phyloP scores from a whole-genome alignment of 2,888 invertebrate species.

The Conus canariensis region DNA sequence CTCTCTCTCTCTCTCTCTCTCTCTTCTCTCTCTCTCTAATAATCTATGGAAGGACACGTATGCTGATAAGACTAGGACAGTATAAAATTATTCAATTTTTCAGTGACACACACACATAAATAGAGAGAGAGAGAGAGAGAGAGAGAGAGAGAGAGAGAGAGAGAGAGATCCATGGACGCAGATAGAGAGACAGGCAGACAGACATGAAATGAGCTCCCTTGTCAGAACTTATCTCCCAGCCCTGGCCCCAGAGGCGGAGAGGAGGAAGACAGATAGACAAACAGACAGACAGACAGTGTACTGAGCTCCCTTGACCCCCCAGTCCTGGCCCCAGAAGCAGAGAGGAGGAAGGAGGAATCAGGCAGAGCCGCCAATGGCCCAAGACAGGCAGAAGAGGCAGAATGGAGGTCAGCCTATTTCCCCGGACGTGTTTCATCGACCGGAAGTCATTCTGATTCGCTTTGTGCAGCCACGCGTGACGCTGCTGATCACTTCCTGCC shows the following conservation, averaged over 20 bases:
- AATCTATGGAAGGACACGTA: no score
- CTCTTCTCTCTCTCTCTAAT: no score
- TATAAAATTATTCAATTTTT: no score
- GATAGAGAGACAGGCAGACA: background rate
- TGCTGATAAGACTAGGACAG: no score
- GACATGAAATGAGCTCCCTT: background rate
- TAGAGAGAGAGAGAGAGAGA: background rate
- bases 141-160: background rate
- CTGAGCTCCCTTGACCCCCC: background rate
- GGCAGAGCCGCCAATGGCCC: constrained; percentile 1
- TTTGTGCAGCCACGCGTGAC: constrained; percentile 45
- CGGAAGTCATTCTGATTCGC: constrained; percentile 49
- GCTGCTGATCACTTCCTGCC: constrained; percentile 39
- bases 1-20: no score
- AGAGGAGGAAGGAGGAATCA: background rate
- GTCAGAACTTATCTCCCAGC: no score
- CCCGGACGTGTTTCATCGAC: constrained; percentile 45
- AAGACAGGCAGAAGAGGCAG: constrained; percentile 36
- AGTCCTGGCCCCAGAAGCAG: no score
- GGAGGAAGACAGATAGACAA: background rate
- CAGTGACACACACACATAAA: background rate
- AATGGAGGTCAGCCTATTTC: constrained; percentile 46
- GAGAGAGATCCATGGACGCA: background rate
- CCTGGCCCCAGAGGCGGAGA: no score
- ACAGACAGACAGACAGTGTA: background rate